These are phyloP conservation scores for Sitophilus oryzae DNA, from an alignment of 1,140 invertebrate genomes.

Conservation along the genomic window DNA sequence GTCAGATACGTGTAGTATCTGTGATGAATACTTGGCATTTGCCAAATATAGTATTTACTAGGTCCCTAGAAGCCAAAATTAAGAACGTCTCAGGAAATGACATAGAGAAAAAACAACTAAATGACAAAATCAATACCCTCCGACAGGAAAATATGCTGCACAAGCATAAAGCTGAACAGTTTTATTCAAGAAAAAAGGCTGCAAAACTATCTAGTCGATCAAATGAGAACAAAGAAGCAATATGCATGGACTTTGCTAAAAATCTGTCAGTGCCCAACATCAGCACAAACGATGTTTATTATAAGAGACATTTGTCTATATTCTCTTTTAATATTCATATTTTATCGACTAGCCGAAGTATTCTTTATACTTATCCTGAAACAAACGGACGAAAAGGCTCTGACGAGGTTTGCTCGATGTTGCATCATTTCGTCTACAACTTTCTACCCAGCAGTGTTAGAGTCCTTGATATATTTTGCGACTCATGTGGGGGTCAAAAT, in stretches of 20 bases:
- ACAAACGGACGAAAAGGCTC: constrained; percentile 29
- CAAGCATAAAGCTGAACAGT: no score
- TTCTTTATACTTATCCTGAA: constrained; percentile 29
- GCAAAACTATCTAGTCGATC: no score
- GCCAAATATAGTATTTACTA: no score
- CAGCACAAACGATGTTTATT: constrained; percentile 31
- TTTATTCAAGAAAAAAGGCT: no score
- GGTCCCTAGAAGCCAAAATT: no score
- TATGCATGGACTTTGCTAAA: constrained; percentile 26
- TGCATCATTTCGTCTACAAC: constrained; percentile 28
- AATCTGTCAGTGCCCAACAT: constrained; percentile 22
- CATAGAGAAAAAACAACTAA: no score
- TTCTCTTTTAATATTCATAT: constrained; percentile 29
- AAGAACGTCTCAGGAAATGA: no score
- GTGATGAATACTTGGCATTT: constrained; percentile 12
- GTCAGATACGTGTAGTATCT: constrained; percentile 14
- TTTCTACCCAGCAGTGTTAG: constrained; percentile 14
- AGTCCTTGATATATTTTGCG: constrained; percentile 29
- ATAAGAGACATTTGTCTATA: constrained; percentile 25
- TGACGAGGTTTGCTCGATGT: constrained; percentile 28
- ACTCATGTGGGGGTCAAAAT: constrained; percentile 36
- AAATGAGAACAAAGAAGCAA: no score
- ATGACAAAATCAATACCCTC: no score
- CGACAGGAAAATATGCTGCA: no score
- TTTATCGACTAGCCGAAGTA: constrained; percentile 9